Conservation (phyloP, 2,888 invertebrate species). For the Tigriopus californicus region DNA sequence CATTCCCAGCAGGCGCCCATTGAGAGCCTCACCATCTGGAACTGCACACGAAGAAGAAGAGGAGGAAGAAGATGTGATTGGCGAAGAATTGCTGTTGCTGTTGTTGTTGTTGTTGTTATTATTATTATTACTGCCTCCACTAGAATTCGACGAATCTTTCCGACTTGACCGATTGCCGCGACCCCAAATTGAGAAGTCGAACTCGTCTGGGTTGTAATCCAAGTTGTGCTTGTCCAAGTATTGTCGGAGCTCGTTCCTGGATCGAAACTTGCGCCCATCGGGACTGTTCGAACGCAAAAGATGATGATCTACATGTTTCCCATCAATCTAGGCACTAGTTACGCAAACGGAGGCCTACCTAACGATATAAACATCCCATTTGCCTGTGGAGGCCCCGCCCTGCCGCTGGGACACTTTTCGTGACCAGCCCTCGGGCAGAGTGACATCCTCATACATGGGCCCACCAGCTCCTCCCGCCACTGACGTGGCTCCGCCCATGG, state of each 20-base stretch:
- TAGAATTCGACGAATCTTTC: too few relatives aligned
- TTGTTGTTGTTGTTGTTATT: too few relatives aligned
- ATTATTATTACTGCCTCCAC: too few relatives aligned
- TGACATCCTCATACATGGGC: conserved; percentile 1
- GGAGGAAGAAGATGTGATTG: neutral
- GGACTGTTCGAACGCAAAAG: too few relatives aligned
- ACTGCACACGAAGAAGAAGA: neutral
- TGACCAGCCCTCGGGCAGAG: neutral
- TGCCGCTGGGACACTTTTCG: conserved; percentile 1
- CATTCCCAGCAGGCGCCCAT: neutral
- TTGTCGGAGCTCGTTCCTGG: neutral
- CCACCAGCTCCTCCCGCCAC: neutral
- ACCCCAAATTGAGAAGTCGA: conserved; percentile 4
- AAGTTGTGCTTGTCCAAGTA: conserved; percentile 4
- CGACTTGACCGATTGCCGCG: neutral
- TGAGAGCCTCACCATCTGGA: neutral
- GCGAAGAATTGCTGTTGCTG: neutral
- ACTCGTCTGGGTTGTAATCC: neutral
- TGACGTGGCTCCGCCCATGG: neutral
- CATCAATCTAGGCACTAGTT: too few relatives aligned
- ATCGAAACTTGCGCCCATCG: neutral
- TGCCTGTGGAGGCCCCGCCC: conserved; percentile 3
- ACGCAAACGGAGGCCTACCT: neutral
- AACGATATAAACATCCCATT: conserved; percentile 7
- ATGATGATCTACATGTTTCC: too few relatives aligned